phyloP scores from a whole-genome alignment of 2,888 invertebrate species.

The Vesta saturnalis region DNA sequence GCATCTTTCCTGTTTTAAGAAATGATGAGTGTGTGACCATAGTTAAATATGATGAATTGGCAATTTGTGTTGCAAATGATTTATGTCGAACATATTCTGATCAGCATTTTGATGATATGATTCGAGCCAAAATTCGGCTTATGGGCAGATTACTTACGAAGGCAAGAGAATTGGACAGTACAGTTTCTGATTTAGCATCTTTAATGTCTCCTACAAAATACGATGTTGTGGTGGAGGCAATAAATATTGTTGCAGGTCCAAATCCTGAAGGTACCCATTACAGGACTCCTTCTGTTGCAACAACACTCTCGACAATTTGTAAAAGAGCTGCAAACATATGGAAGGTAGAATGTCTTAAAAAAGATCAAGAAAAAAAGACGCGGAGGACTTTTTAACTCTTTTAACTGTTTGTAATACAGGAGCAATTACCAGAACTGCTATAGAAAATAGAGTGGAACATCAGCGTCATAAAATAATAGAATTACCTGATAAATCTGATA shows the following conservation, averaged over 20 bases:
- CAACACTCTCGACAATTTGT: neutral
- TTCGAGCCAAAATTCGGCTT: neutral
- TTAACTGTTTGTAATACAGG: neutral
- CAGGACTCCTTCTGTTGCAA: neutral
- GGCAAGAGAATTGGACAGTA: neutral
- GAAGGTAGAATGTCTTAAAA: constrained; percentile 6
- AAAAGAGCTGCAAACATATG: constrained; percentile 4
- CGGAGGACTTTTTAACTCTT: neutral
- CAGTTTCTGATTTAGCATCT: neutral
- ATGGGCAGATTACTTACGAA: neutral
- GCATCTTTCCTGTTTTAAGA: constrained; percentile 8
- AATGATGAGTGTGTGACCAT: neutral
- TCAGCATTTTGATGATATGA: constrained; percentile 10
- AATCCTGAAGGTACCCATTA: neutral
- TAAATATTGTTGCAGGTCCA: neutral
- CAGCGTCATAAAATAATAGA: constrained; percentile 5
- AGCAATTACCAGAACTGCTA: neutral
- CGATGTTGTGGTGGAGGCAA: neutral
- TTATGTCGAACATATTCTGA: neutral
- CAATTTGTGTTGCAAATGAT: neutral
- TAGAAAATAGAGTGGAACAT: constrained; percentile 7
- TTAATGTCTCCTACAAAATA: neutral
- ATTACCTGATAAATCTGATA: neutral
- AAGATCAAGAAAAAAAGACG: neutral
- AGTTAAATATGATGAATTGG: neutral